Percentiles rank a stretch among this genome's conserved stretches.
phyloP scores from a whole-genome alignment of 2,888 invertebrate species.

The Synanthedon tipuliformis region DNA sequence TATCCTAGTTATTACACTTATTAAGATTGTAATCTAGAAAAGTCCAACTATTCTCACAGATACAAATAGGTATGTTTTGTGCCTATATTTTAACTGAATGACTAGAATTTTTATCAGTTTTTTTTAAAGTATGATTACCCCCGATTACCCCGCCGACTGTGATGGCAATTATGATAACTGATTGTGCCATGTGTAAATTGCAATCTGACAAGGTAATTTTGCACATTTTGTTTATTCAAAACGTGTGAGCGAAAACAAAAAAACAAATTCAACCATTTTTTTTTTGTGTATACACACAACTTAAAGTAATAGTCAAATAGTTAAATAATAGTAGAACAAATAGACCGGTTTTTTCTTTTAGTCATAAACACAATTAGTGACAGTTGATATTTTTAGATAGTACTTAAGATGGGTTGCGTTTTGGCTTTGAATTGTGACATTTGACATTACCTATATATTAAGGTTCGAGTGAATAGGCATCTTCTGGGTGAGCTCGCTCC shows the following conservation, averaged over 20 bases:
- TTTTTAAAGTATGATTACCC: no score
- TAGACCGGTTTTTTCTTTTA: slow-evolving; percentile 63
- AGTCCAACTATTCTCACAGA: no score
- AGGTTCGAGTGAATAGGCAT: no score
- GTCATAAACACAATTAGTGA: slow-evolving; percentile 59
- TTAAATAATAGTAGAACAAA: slow-evolving; percentile 49
- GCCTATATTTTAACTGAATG: no score
- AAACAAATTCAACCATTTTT: slow-evolving; percentile 12
- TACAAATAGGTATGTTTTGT: no score
- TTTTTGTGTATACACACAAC: slow-evolving; percentile 24
- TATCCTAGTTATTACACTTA: no score
- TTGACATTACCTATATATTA: neutral
- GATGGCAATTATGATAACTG: neutral
- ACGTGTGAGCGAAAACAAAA: slow-evolving; percentile 15
- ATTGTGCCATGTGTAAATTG: neutral
- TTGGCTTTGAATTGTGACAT: slow-evolving; percentile 40
- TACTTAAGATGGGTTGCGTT: slow-evolving; percentile 36
- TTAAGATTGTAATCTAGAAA: no score
- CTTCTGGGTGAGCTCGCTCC: no score
- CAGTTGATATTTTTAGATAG: slow-evolving; percentile 60
- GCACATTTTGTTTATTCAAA: slow-evolving; percentile 18
- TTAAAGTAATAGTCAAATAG: slow-evolving; percentile 57
- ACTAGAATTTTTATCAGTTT: no score
- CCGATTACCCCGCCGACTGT: no score
- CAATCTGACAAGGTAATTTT: no score